Evolutionary conservation across 2,113 vertebrate species (phyloP).

Genomic region (Perca flavescens): DNA sequence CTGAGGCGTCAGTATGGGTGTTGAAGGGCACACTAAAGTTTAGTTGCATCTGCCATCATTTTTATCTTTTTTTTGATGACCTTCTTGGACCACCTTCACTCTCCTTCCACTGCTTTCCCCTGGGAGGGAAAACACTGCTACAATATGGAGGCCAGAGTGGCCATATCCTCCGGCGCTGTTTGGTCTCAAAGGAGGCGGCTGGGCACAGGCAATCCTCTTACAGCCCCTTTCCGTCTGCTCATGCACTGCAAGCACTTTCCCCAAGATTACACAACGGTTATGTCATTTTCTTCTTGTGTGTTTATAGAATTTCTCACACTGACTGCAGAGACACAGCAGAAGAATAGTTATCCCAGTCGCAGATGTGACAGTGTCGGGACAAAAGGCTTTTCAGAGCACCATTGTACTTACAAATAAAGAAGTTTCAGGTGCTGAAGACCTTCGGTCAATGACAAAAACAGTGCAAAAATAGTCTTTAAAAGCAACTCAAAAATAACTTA

Average conservation of each 20-base stretch:
- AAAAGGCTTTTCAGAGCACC: slow-evolving; percentile 4
- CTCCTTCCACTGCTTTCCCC: slow-evolving; percentile 34
- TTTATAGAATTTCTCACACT: background rate
- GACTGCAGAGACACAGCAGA: slow-evolving; percentile 10
- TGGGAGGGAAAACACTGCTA: slow-evolving; percentile 32
- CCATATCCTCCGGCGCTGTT: slow-evolving; percentile 44
- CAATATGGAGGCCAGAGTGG: slow-evolving; percentile 26
- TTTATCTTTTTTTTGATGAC: slow-evolving; percentile 66
- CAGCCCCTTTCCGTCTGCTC: slow-evolving; percentile 12
- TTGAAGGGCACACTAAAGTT: slow-evolving; percentile 65
- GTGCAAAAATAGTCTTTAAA: slow-evolving; percentile 37
- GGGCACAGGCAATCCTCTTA: slow-evolving; percentile 22
- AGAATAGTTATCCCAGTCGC: background rate
- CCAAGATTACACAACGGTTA: slow-evolving; percentile 15
- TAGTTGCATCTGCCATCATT: slow-evolving; percentile 49
- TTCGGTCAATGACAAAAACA: slow-evolving; percentile 20
- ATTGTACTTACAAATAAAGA: slow-evolving; percentile 12
- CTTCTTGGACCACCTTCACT: slow-evolving; percentile 53
- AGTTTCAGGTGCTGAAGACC: background rate
- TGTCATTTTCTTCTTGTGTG: background rate
- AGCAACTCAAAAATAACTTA: slow-evolving; percentile 37
- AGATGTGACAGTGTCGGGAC: background rate
- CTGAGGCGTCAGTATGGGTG: slow-evolving; percentile 48
- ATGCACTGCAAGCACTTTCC: slow-evolving; percentile 14
- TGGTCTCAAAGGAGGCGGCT: slow-evolving; percentile 21